Evolutionary conservation across 2,888 invertebrate species (phyloP), one percentile per base, ranked within the genome.

Genomic region (Cistogaster globosa): DNA sequence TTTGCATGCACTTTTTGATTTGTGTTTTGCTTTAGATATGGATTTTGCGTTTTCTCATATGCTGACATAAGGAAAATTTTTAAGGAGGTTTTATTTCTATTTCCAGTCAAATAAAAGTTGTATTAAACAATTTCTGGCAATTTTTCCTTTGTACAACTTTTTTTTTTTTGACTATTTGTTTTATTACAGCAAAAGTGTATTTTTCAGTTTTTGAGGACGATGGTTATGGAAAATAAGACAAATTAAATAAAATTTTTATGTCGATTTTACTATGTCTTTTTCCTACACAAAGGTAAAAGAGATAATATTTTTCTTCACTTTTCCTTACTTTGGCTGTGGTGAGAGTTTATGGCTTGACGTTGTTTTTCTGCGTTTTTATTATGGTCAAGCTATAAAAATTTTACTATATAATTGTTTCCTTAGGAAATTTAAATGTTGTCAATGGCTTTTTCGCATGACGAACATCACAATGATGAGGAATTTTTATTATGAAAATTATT

Each of bases 131-230:
- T 63, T 65, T 57, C 20, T 18, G 22, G 65, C 45, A 57, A 72
- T n/a, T 53, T 16, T 36, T 60, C 2, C 4, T 67, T 67, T 67
- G 14, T 9, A 63, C 48, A 75, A 57, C 38, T 58, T 45, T 72
- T n/a, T n/a, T n/a, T n/a, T 53, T 69, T 48, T 32, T 65, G 55
- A 16, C 48, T 26, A 48, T 68, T 74, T 58, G 38, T 63, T 68
- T 77, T 51, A 36, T 18, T 36, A 67, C 65, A 82, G 72, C 78
- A 74, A 82, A 85, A 82, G 78, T 82, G 82, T 82, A 78, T 78
- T 77, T 81, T 62, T 32, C 32, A 60, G 65, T 76, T 53, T 55
- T 51, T 45, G 38, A 20, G 79, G 69, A 78, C 68, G 67, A 42
- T 22, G 16, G 55, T 1, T 32, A 75, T 36, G 48, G 26, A 62